Conservation (phyloP, 2,888 invertebrate species). For the Germaria angustata region DNA sequence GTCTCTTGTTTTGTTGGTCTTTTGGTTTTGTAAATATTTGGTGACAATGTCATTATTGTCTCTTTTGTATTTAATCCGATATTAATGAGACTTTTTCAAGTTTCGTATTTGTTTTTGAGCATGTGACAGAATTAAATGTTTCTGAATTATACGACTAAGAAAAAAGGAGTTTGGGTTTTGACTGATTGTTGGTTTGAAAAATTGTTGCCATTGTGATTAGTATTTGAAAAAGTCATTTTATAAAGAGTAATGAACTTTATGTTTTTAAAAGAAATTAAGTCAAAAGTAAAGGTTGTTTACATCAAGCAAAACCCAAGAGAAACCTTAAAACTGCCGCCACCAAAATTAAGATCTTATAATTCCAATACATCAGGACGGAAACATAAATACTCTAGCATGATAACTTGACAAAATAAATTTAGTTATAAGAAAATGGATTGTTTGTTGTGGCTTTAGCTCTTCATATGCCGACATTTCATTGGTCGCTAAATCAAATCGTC, state of each 20-base stretch:
- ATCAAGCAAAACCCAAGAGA: too few relatives aligned
- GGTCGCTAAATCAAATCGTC: too few relatives aligned
- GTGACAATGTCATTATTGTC: conserved; percentile 66
- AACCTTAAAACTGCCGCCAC: too few relatives aligned
- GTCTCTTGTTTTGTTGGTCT: conserved; percentile 49
- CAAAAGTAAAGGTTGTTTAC: too few relatives aligned
- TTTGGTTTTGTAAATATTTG: conserved; percentile 63
- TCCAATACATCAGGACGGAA: too few relatives aligned
- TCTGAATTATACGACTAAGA: not conserved
- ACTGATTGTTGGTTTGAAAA: conserved; percentile 44
- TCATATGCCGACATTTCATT: too few relatives aligned
- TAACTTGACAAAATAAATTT: too few relatives aligned
- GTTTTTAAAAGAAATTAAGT: too few relatives aligned
- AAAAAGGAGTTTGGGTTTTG: conserved; percentile 11
- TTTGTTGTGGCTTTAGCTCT: too few relatives aligned
- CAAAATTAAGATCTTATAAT: too few relatives aligned
- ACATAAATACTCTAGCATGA: too few relatives aligned
- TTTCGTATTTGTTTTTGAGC: conserved; percentile 43
- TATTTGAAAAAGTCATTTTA: conserved; percentile 13
- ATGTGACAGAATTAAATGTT: conserved; percentile 1
- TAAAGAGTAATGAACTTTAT: conserved; percentile 69
- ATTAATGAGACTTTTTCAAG: conserved; percentile 70
- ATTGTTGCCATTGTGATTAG: conserved; percentile 22
- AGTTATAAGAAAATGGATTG: too few relatives aligned
- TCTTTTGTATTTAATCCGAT: conserved; percentile 69